Evolutionary conservation across 2,113 vertebrate genomes (phyloP), one percentile per base, ranked within the genome.

Genomic region (Lepidothrix coronata): DNA sequence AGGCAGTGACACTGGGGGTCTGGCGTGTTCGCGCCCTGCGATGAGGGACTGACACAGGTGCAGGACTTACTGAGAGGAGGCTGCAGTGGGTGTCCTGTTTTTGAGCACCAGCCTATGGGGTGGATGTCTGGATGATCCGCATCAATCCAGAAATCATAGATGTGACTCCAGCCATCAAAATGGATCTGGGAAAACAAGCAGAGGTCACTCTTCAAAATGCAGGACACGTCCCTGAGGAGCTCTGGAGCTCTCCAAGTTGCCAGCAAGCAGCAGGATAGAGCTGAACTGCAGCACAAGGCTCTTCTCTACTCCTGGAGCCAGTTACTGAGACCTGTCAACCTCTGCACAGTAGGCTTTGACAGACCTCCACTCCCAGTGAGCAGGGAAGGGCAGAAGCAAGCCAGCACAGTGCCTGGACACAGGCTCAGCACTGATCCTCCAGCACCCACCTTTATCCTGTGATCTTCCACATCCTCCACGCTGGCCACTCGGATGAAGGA

Each of bases 61-160:
- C 90, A 96, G 70, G 96, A 85, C 96, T 98, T 98, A 96, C 98
- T 98, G 43, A 99, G 98, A 77, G 99, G 98, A 71, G 98, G 98
- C 96, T 99, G 99, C 61, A 99, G 93, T 1, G 98, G 98, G 92
- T 99, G 99, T 77, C 98, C 98, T 1, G 99, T 99, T 89, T 98
- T 98, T 73, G 99, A 99, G 95, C 99, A 99, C 99, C 99, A 99
- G 97, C 99, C 99, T 3, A 98, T 98, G 3, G 99, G 99, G 80
- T 99, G 99, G 94, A 99, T 98, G 93, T 99, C 99, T 0, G 99
- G 99, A 89, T 99, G 98, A 97, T 99, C 99, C 0, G 98, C 98
- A 54, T 99, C 99, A 73, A 99, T 98, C 99, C 99, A 99, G 98
- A 99, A 99, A 89, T 99, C 99, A 76, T 99, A 99, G 75, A 99